Evolutionary conservation across 1,140 invertebrate species (phyloP).

Genomic region (Macrostomum lignano): DNA sequence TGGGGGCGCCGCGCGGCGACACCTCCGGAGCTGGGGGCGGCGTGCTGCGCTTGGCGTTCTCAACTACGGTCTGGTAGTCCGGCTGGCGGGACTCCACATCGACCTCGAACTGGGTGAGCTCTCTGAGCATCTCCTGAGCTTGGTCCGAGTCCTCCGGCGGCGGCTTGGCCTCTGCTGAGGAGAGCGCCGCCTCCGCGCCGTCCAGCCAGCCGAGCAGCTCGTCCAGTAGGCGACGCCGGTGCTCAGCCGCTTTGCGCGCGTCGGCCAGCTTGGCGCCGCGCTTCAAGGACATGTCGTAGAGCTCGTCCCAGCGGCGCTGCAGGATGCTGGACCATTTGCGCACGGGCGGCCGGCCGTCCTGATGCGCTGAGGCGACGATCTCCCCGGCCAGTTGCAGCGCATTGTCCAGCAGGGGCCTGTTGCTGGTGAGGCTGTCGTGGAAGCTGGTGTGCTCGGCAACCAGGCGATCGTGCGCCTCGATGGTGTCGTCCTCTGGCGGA

Average conservation of each 20-base stretch:
- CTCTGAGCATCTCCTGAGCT: slow-evolving; percentile 51
- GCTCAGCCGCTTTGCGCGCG: slow-evolving; percentile 31
- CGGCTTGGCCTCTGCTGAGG: slow-evolving; percentile 48
- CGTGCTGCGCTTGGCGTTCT: slow-evolving; percentile 10
- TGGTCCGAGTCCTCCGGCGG: slow-evolving; percentile 60
- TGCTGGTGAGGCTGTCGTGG: slow-evolving; percentile 47
- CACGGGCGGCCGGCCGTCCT: slow-evolving; percentile 65
- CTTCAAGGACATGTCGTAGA: slow-evolving; percentile 20
- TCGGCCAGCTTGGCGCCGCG: slow-evolving; percentile 53
- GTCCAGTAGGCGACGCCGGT: slow-evolving; percentile 41
- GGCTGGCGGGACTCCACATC: slow-evolving; percentile 23
- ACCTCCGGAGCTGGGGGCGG: slow-evolving; percentile 5
- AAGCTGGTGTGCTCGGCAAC: slow-evolving; percentile 44
- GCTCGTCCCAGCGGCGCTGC: slow-evolving; percentile 51
- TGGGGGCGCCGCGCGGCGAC: slow-evolving; percentile 13
- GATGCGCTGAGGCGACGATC: slow-evolving; percentile 64
- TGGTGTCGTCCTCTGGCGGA: slow-evolving; percentile 48
- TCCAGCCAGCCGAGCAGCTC: slow-evolving; percentile 72
- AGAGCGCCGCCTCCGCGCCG: slow-evolving; percentile 51
- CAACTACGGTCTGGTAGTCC: slow-evolving; percentile 19
- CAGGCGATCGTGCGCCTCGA: slow-evolving; percentile 47
- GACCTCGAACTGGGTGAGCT: slow-evolving; percentile 25
- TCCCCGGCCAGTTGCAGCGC: slow-evolving; percentile 56
- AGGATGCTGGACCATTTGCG: slow-evolving; percentile 92
- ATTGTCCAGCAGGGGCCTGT: slow-evolving; percentile 54